Base-by-base conservation (phyloP, 2,797 vertebrate species). In the Psittacula echo region DNA sequence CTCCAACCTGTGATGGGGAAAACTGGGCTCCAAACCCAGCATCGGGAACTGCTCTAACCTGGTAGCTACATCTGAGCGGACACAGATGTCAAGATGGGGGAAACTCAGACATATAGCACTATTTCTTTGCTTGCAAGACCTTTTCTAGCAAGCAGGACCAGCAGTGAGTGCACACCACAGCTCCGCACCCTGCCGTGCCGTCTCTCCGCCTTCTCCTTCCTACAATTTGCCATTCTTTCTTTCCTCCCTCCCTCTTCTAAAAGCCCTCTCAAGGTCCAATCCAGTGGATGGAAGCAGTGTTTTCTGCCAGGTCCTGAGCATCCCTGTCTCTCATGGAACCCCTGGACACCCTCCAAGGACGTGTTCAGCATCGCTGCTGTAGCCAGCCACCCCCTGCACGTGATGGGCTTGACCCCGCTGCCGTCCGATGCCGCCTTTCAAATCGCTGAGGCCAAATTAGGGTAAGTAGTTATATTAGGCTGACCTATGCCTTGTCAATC, bases 171-270 rank as follows among this genome's bases (percentile, higher is more conserved):
- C 0, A 2, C 3, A 19, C 22, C 72, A 12, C 80, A 74, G 44
- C 4, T 74, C 56, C 4, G 1, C 37, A 42, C 10, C 10, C 32
- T 3, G 24, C 7, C 0, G 0, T 45, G 29, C 26, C 0, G 0
- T 30, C 48, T 30, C 42, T 72, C 64, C 0, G 0, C 37, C 56
- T 90, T 90, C 15, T 4, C 42, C 16, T 64, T 58, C 24, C 62
- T 34, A 10, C 77, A 45, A 23, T 65, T 62, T 66, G 24, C 58
- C 61, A 3, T 30, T 48, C 24, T 82, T 48, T 62, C 67, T 82
- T 7, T 32, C 50, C 21, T 34, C 51, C 37, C 45, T 45, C 17
- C 17, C 21, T 44, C n/a, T 42, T 80, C 62, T 42, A 3, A 73
- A 81, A 18, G 8, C 20, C 42, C 26, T 62, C n/a, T 65, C 44